Base-by-base conservation (phyloP, 2,113 vertebrate species). In the Galemys pyrenaicus region DNA sequence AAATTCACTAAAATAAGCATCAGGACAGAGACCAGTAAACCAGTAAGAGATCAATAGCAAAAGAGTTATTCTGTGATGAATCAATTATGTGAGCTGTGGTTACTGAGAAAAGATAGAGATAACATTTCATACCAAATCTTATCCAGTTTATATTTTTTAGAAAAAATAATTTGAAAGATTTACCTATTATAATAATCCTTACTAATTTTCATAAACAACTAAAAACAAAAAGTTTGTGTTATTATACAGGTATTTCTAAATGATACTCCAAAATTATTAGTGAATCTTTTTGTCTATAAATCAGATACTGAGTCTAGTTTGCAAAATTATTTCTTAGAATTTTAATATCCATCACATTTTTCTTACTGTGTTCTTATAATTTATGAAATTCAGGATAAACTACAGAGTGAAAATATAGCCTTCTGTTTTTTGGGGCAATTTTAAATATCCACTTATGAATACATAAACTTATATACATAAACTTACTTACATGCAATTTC, bases 381-480 rank as follows among this genome's bases (percentile, higher is more conserved):
- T 93, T 64, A 80, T 93, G 51, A 75, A 65, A 15, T 87, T 56
- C 51, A 71, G 1, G 6, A 26, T 79, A 93, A 96, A 89, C 22
- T 35, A 30, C 13, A 68, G 28, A 85, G 17, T 73, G n/a, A n/a
- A 90, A 95, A 90, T 62, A 90, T n/a, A 75, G 51, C 41, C 2
- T 82, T 89, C 46, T 87, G 16, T 71, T n/a, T 89, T 16, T n/a
- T 39, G 35, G 94, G 75, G 58, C 46, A 84, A 37, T 44, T 67
- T 17, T 5, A 89, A 78, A 89, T 93, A 77, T 68, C 67, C 3
- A 78, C 41, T 35, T n/a, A 26, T 20, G 74, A 95, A 74, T 84
- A 94, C 41, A 51, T 64, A 89, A 73, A 87, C 39, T 19, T 64
- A 39, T 7, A 30, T 54, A 51, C 30, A 68, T 84, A 87, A 82